phyloP scores from a whole-genome alignment of 2,888 invertebrate genomes.

The Axea sp. region DNA sequence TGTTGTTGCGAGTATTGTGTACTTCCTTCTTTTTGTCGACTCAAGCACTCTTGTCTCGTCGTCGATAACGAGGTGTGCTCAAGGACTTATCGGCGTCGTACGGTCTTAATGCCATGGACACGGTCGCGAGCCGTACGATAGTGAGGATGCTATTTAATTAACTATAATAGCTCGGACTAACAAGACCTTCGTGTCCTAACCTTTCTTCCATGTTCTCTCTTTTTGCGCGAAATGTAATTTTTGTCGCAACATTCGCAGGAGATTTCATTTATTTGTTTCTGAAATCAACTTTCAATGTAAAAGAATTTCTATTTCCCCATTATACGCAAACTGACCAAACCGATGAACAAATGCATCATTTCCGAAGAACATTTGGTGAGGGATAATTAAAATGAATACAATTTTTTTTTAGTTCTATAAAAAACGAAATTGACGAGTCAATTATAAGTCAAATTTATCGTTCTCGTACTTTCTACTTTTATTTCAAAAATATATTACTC shows the following conservation, averaged over 20 bases:
- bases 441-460: no score
- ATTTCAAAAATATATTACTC: no score
- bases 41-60: conserved; percentile 57
- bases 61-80: conserved; percentile 63
- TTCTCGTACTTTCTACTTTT: no score
- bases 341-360: no score
- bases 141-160: conserved; percentile 62
- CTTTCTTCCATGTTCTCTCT: conserved; percentile 26
- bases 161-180: conserved; percentile 59
- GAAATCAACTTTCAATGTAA: no score
- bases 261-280: conserved; percentile 10
- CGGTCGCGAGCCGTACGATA: conserved; percentile 60
- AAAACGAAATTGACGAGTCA: no score
- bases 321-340: no score
- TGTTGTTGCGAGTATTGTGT: conserved; percentile 44
- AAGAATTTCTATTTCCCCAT: no score
- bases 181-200: conserved; percentile 56
- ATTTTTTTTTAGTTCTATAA: no score
- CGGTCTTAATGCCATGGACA: conserved; percentile 62
- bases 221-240: conserved; percentile 40
- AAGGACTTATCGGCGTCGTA: conserved; percentile 62
- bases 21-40: conserved; percentile 56
- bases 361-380: no score
- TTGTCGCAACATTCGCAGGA: conserved; percentile 20
- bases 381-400: no score